Conservation (phyloP, 2,113 vertebrate genomes). For the Plecotus auritus region DNA sequence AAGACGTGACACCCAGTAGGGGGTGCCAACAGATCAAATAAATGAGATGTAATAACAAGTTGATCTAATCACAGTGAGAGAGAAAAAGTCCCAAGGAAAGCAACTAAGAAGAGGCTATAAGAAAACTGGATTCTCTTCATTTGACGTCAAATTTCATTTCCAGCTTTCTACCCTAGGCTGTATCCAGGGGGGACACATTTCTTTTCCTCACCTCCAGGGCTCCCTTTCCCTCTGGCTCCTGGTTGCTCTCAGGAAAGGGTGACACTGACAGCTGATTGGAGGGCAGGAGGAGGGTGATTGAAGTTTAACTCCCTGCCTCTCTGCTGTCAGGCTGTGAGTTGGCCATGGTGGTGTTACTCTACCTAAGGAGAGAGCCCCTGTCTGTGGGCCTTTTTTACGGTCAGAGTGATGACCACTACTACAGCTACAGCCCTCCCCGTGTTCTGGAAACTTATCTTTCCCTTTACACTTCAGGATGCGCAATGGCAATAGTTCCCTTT, state of each 20-base stretch:
- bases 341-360: background rate
- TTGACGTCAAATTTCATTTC: background rate
- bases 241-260: background rate
- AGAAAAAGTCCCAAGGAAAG: background rate
- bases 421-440: background rate
- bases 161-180: background rate
- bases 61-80: background rate
- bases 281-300: fast-evolving
- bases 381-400: background rate
- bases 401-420: background rate
- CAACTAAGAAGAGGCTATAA: background rate
- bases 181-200: background rate
- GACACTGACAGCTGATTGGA: background rate
- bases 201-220: background rate
- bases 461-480: background rate
- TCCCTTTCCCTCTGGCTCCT: background rate
- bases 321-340: background rate
- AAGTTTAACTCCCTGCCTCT: background rate
- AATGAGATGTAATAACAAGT: background rate
- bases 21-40: background rate
- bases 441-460: background rate
- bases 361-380: fast-evolving
- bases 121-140: background rate
- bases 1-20: background rate
- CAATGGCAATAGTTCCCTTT: background rate